Evolutionary conservation across 2,113 vertebrate genomes (phyloP).

Genomic region (Miniopterus natalensis): DNA sequence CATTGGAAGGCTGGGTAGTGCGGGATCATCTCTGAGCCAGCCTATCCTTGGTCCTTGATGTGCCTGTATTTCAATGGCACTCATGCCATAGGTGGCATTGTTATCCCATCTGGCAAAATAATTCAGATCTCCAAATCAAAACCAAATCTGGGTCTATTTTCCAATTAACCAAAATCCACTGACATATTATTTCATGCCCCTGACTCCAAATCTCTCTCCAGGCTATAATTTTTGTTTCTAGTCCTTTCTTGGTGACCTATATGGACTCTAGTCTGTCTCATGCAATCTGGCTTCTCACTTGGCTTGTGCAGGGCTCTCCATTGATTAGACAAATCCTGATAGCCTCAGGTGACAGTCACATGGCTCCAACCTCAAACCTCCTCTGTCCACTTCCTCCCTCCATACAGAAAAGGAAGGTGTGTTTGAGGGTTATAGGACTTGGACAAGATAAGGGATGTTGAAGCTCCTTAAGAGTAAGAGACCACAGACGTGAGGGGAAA

Average conservation of each 20-base stretch:
- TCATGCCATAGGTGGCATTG: neutral
- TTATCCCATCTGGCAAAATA: neutral
- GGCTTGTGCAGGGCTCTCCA: neutral
- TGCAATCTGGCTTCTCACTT: neutral
- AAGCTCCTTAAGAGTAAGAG: neutral
- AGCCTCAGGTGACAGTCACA: neutral
- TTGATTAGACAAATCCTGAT: neutral
- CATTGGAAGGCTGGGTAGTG: neutral
- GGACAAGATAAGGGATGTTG: neutral
- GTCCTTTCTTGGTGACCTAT: neutral
- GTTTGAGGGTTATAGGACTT: neutral
- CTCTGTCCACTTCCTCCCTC: neutral
- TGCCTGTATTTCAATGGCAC: neutral
- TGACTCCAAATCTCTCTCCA: neutral
- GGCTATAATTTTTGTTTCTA: neutral
- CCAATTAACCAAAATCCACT: neutral
- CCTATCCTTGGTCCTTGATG: neutral
- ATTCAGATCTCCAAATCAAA: neutral
- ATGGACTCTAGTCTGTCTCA: neutral
- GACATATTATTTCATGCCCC: neutral
- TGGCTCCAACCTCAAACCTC: neutral
- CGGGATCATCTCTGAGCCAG: neutral
- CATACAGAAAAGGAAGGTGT: neutral
- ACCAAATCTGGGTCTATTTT: neutral
- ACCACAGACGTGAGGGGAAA: neutral